A percentile compares a stretch with the other conserved stretches of the same genome.
These are phyloP conservation scores for Galeopterus variegatus DNA, from an alignment of 2,113 vertebrate species.

Conservation along the genomic window DNA sequence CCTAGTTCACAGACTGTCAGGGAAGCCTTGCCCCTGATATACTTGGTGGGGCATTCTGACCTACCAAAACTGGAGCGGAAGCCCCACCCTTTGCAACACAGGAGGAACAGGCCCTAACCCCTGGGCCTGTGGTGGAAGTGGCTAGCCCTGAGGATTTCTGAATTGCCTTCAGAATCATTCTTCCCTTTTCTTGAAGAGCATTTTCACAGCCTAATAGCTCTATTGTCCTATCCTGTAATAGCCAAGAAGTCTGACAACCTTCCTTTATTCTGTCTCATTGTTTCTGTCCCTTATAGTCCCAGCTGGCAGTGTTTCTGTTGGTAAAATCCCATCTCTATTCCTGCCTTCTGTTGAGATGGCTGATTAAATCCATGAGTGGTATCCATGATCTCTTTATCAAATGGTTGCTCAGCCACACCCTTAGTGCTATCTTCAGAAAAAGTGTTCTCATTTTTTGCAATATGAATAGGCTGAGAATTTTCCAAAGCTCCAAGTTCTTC, in stretches of 20 bases:
- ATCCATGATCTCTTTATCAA: neutral
- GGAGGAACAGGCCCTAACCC: neutral
- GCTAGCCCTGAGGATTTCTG: neutral
- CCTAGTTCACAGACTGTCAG: too few relatives aligned
- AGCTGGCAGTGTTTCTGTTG: neutral
- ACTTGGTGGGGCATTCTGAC: neutral
- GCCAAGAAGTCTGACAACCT: neutral
- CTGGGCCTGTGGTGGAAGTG: neutral
- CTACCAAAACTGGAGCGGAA: neutral
- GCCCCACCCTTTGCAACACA: neutral
- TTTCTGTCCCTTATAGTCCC: neutral
- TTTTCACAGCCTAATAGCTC: neutral
- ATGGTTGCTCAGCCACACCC: neutral
- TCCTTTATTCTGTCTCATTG: neutral
- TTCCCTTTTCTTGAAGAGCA: neutral
- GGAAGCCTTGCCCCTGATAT: neutral
- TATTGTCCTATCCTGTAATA: neutral
- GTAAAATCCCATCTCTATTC: neutral
- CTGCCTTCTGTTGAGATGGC: neutral
- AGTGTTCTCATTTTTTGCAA: neutral
- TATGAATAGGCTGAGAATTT: neutral
- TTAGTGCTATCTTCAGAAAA: neutral
- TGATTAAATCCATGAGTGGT: neutral
- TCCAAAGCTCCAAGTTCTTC: neutral
- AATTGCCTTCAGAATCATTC: neutral